Conservation (phyloP, 2,888 invertebrate genomes). For the Tetanocera ferruginea region DNA sequence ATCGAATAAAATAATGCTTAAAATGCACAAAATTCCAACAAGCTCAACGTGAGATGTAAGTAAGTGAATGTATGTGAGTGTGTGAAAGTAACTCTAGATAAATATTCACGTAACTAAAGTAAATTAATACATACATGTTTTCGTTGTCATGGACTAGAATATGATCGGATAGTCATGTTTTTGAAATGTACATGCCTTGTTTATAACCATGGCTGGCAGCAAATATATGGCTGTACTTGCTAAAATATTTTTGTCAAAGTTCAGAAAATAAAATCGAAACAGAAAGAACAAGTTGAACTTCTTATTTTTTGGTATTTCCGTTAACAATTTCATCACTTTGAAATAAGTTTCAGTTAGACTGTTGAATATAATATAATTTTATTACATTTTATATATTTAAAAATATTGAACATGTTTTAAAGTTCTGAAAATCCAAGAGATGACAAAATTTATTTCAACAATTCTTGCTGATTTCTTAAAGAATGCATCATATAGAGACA, state of each 20-base stretch:
- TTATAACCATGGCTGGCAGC: neutral
- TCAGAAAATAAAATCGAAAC: too few relatives aligned
- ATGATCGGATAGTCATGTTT: neutral
- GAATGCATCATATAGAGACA: too few relatives aligned
- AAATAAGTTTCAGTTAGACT: too few relatives aligned
- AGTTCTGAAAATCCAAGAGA: neutral
- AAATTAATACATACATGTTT: neutral
- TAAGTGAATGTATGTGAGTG: neutral
- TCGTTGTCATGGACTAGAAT: neutral
- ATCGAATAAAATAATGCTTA: neutral
- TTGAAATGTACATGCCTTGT: neutral
- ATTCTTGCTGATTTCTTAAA: neutral
- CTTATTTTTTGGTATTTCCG: too few relatives aligned
- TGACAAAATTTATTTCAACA: neutral
- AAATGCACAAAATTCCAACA: slow-evolving; percentile 21
- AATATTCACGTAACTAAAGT: neutral
- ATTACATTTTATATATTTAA: too few relatives aligned
- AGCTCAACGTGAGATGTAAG: neutral
- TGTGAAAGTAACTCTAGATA: neutral
- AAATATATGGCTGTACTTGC: neutral
- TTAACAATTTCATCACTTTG: too few relatives aligned
- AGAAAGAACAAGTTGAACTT: too few relatives aligned
- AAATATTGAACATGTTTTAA: too few relatives aligned
- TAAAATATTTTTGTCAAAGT: too few relatives aligned
- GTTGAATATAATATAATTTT: too few relatives aligned